Percentiles rank a stretch among this genome's conserved stretches.
These are phyloP conservation scores for Lepus oiostolus DNA, from an alignment of 2,797 vertebrate genomes.

Conservation along the genomic window DNA sequence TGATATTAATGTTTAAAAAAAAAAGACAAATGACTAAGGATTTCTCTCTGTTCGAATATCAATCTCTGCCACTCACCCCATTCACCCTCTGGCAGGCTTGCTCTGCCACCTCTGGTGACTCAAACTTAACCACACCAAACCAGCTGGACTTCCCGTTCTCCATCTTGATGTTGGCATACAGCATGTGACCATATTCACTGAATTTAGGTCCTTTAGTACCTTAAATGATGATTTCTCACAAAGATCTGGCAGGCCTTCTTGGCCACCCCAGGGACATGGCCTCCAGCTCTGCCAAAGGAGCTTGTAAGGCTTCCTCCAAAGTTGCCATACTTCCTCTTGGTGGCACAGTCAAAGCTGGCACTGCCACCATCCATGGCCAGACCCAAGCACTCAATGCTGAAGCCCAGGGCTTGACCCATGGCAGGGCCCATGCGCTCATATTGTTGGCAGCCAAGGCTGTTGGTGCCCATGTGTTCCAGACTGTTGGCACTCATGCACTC, in stretches of 20 bases:
- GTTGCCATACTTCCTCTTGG: constrained; percentile 95
- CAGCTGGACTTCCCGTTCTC: constrained; percentile 99
- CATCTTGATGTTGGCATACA: constrained; percentile 99
- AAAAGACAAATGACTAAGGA: constrained; percentile 89
- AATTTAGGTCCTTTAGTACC: constrained; percentile 98
- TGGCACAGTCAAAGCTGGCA: constrained; percentile 95
- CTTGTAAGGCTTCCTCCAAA: constrained; percentile 95
- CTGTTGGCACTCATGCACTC: constrained; percentile 94
- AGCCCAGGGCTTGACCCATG: constrained; percentile 92
- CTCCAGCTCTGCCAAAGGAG: constrained; percentile 91
- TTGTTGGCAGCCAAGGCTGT: constrained; percentile 85
- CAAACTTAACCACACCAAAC: constrained; percentile 97
- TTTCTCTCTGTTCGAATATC: constrained; percentile 98
- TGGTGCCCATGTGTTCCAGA: constrained; percentile 94
- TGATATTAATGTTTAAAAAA: constrained; percentile 81
- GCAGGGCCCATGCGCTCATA: constrained; percentile 91
- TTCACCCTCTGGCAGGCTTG: constrained; percentile 98
- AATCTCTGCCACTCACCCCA: constrained; percentile 96
- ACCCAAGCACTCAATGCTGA: constrained; percentile 94
- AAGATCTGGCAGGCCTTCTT: constrained; percentile 99
- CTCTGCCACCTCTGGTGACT: constrained; percentile 96
- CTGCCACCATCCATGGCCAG: constrained; percentile 89
- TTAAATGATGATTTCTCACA: constrained; percentile 99
- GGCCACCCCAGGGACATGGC: constrained; percentile 91
- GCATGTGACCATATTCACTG: constrained; percentile 96